Base-by-base conservation (phyloP, 2,888 invertebrate genomes). In the Catocala fraxini region DNA sequence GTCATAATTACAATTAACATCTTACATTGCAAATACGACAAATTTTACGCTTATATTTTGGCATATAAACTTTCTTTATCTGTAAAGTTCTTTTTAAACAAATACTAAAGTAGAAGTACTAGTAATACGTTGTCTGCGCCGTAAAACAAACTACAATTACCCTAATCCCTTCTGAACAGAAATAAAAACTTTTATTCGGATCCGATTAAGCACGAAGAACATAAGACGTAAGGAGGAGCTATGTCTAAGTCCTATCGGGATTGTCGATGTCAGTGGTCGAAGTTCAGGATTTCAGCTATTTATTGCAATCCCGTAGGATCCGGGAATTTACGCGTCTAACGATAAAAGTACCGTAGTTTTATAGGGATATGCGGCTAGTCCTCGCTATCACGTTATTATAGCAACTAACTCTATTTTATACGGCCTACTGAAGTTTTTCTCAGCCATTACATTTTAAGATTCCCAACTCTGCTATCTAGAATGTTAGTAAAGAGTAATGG, bases 201-300 rank as follows among this genome's bases (percentile, higher is more conserved):
- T 63, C 60, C 46, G 61, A 59, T 62, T 65, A 66, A 69, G 66
- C 70, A 68, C 64, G 33, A 71, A 71, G 64, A 56, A 69, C 55
- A 53, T 58, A 59, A 71, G 62, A 63, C 56, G 59, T 66, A 59
- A 68, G 69, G 63, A 57, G 58, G 64, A 51, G 61, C 62, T 61
- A 61, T 59, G 65, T 64, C 83, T 84, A 84, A 90, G 86, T 87
- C 88, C 85, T 91, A 92, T 91, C 90, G 82, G 85, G 79, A 81
- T 82, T 83, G 86, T 84, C 87, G 75, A 77, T 84, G 88, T 88
- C 90, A 85, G 89, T 86, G 87, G 88, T 85, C 87, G 84, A 89
- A 93, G 87, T 91, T 91, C 88, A 87, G 86, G 91, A 92, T 93
- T 93, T 91, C 87, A 86, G 86, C 89, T 92, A 93, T 93, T 93